Evolutionary conservation across 2,113 vertebrate genomes (phyloP).

Genomic region (Marmota monax): DNA sequence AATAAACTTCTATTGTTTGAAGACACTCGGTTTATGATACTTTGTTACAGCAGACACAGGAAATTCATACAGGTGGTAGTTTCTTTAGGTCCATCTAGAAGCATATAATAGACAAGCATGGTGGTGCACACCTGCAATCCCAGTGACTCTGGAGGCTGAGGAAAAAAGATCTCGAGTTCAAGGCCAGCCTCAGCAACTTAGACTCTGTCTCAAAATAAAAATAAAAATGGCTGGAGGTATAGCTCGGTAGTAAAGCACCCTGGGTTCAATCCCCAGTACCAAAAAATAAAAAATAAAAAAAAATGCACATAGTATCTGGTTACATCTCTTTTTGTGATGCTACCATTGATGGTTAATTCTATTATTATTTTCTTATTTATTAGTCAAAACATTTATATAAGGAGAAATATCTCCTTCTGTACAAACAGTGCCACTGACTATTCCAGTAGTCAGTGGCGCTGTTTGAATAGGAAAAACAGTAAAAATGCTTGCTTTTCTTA

Average conservation of each 20-base stretch:
- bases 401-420: neutral
- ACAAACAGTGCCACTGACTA: neutral
- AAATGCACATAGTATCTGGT: neutral
- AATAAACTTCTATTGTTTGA: neutral
- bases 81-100: neutral
- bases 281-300: too few species aligned
- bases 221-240: neutral
- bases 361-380: neutral
- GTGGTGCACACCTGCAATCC: neutral
- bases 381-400: neutral
- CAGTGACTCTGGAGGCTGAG: neutral
- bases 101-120: neutral
- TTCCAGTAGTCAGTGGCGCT: neutral
- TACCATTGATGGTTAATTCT: neutral
- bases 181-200: neutral
- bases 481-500: neutral
- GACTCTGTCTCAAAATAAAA: neutral
- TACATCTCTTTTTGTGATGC: neutral
- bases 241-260: neutral
- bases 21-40: neutral
- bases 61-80: neutral
- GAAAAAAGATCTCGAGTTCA: neutral
- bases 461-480: neutral
- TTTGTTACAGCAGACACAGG: neutral
- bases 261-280: neutral